These are phyloP conservation scores for Aegotheles bennettii DNA, from an alignment of 2,113 vertebrate species.

Conservation along the genomic window DNA sequence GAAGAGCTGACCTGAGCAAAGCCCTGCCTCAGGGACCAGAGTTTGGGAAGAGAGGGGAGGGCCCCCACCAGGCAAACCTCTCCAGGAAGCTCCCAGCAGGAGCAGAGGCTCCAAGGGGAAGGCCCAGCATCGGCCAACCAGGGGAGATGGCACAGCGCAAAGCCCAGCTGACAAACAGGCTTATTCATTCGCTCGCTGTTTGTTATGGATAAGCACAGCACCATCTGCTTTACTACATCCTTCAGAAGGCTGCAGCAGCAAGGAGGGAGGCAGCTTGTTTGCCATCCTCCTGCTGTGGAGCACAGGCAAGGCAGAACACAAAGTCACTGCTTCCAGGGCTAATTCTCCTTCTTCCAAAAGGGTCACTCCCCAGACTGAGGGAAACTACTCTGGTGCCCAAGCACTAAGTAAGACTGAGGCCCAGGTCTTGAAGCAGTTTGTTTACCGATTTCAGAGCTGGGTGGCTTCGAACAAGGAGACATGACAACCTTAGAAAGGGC, in stretches of 20 bases:
- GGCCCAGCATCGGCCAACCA: background rate
- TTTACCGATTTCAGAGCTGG: background rate
- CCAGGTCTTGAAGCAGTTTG: background rate
- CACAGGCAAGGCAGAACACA: background rate
- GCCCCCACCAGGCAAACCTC: background rate
- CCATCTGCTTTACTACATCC: background rate
- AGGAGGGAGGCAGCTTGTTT: background rate
- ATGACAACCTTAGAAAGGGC: accelerated
- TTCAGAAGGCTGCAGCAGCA: background rate
- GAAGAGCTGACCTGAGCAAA: background rate
- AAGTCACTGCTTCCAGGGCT: background rate
- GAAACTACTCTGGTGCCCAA: background rate
- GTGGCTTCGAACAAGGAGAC: background rate
- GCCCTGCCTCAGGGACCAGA: background rate
- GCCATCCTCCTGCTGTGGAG: background rate
- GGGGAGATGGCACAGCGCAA: background rate
- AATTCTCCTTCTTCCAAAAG: background rate
- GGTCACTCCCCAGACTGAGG: background rate
- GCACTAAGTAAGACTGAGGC: background rate
- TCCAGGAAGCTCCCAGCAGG: background rate
- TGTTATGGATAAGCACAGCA: background rate
- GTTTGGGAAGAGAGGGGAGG: background rate
- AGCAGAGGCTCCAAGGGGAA: background rate
- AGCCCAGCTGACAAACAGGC: background rate
- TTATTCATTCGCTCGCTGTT: background rate